Conservation (phyloP, 2,797 vertebrate species). For the Chelidonichthys spinosus region DNA sequence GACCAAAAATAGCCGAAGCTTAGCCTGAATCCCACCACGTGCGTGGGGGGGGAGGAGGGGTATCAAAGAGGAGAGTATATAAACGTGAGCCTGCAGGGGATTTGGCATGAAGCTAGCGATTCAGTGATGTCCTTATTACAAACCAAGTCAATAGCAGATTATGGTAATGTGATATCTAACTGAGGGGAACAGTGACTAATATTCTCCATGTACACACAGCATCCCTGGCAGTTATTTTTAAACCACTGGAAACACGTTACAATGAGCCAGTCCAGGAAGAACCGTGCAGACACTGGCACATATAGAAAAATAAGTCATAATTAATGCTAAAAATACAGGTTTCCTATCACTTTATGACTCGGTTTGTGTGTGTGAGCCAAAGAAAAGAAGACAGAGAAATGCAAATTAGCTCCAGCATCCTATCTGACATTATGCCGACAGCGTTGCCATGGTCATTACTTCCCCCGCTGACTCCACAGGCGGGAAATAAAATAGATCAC, state of each 20-base stretch:
- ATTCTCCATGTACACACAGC: slow-evolving; percentile 62
- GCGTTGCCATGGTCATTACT: slow-evolving; percentile 35
- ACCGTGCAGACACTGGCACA: slow-evolving; percentile 26
- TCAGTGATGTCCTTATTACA: slow-evolving; percentile 74
- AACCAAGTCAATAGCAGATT: slow-evolving; percentile 82
- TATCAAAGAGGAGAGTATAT: slow-evolving; percentile 70
- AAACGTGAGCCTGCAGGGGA: slow-evolving; percentile 67
- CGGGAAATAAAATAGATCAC: slow-evolving; percentile 41
- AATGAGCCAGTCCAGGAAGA: slow-evolving; percentile 40
- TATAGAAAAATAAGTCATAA: slow-evolving; percentile 5
- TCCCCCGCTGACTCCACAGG: slow-evolving; percentile 40
- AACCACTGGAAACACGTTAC: slow-evolving; percentile 51
- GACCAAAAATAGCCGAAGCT: slow-evolving; percentile 63
- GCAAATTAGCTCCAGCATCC: slow-evolving; percentile 33
- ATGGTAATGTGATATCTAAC: slow-evolving; percentile 81
- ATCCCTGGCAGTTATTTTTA: slow-evolving; percentile 72
- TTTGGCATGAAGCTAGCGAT: slow-evolving; percentile 73
- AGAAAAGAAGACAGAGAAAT: slow-evolving; percentile 16
- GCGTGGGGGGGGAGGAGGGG: slow-evolving; percentile 25
- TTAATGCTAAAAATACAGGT: neutral
- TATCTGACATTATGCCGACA: slow-evolving; percentile 35
- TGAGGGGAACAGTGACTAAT: slow-evolving; percentile 73
- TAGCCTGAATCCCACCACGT: slow-evolving; percentile 58
- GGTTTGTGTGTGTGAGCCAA: neutral
- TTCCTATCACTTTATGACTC: neutral